A percentile compares a stretch with the other conserved stretches of the same genome.
Evolutionary conservation across 2,113 vertebrate genomes (phyloP).

Genomic region (Eubucco bourcierii): DNA sequence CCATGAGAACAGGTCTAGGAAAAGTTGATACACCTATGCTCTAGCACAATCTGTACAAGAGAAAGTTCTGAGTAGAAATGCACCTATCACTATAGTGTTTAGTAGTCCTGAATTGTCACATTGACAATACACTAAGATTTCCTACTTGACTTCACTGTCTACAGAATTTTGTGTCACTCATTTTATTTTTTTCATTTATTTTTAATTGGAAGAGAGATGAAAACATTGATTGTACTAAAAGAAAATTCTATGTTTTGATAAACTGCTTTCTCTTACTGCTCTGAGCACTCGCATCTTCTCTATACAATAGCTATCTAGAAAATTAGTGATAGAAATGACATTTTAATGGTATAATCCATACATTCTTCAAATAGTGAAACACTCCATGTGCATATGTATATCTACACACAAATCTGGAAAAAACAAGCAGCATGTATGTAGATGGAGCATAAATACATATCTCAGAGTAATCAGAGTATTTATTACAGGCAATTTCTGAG

Average conservation of each 20-base stretch:
- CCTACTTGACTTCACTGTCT: neutral
- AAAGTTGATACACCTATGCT: neutral
- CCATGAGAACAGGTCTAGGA: neutral
- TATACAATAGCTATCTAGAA: neutral
- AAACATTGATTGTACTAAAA: neutral
- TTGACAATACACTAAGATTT: neutral
- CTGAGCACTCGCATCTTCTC: neutral
- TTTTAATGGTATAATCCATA: neutral
- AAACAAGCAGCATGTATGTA: neutral
- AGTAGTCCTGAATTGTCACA: neutral
- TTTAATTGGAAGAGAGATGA: neutral
- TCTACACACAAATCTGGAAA: neutral
- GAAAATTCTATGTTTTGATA: neutral
- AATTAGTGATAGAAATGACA: neutral
- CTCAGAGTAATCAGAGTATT: neutral
- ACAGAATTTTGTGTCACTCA: too few relatives aligned
- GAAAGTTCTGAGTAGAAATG: neutral
- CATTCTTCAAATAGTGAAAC: neutral
- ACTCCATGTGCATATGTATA: rapidly evolving
- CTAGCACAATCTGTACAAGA: neutral
- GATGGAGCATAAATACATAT: neutral
- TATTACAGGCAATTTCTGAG: neutral
- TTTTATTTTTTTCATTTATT: rapidly evolving
- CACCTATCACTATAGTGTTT: neutral
- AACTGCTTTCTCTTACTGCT: neutral